phyloP scores from a whole-genome alignment of 1,140 invertebrate genomes.

The Trachymyrmex septentrionalis region DNA sequence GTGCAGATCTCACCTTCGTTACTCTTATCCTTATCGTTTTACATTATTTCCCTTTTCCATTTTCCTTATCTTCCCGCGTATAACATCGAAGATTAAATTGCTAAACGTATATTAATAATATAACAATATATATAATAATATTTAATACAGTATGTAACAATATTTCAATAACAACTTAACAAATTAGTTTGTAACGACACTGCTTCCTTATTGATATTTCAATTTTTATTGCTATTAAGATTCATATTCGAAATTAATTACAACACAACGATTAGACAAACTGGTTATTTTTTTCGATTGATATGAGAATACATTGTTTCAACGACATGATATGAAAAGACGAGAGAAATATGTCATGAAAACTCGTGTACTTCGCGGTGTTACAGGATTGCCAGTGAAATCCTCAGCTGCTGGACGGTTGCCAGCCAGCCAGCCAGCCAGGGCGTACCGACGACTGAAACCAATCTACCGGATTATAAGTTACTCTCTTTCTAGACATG shows the following conservation, averaged over 20 bases:
- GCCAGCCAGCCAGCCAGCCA: conserved; percentile 63
- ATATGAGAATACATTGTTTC: neutral
- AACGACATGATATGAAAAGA: conserved; percentile 16
- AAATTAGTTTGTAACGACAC: too few relatives aligned
- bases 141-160: too few relatives aligned
- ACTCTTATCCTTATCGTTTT: conserved; percentile 57
- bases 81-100: neutral
- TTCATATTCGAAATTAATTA: neutral
- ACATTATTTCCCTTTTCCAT: neutral
- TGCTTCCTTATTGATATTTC: neutral
- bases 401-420: conserved; percentile 55
- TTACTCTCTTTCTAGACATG: conserved; percentile 56
- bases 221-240: neutral
- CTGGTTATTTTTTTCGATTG: neutral
- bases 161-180: neutral
- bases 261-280: neutral
- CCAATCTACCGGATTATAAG: conserved; percentile 72
- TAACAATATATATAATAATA: too few relatives aligned
- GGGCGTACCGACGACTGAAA: conserved; percentile 61
- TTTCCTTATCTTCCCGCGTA: too few relatives aligned
- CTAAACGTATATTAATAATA: too few relatives aligned
- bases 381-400: conserved; percentile 40
- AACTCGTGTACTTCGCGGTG: conserved; percentile 50
- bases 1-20: conserved; percentile 22
- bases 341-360: conserved; percentile 37